Conservation (phyloP, 2,113 vertebrate species). For the Hylia prasina region DNA sequence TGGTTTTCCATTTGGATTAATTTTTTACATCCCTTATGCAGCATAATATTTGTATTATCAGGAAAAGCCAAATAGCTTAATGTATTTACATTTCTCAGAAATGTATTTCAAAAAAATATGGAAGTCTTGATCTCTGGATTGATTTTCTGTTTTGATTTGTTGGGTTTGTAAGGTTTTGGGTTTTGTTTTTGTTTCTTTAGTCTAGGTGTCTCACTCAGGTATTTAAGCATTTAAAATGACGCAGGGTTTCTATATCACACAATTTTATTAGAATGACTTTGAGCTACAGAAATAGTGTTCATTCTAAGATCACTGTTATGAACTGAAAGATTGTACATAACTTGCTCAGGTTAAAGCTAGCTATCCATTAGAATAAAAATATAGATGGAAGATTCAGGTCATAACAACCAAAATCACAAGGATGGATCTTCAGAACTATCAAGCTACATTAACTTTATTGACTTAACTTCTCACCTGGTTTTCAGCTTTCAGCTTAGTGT, state of each 20-base stretch:
- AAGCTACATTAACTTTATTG: not conserved
- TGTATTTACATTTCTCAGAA: not conserved
- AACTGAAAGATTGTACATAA: not conserved
- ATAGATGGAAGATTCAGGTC: not conserved
- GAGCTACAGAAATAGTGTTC: not conserved
- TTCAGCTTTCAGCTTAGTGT: not conserved
- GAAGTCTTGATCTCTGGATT: not conserved
- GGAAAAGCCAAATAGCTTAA: not conserved
- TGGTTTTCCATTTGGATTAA: not conserved
- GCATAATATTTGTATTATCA: not conserved
- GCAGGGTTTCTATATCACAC: accelerated
- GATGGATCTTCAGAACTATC: not conserved
- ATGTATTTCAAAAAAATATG: not conserved
- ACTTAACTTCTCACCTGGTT: not conserved
- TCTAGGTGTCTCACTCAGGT: not conserved
- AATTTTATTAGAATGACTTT: not conserved
- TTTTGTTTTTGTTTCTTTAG: not conserved
- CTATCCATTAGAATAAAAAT: not conserved
- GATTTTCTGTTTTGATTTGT: not conserved
- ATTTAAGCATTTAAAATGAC: not conserved
- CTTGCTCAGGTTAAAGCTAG: not conserved
- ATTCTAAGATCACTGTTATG: not conserved
- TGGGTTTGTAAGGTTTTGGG: not conserved
- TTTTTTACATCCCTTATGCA: not conserved
- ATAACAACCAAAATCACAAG: not conserved